Percentiles rank a stretch among this genome's conserved stretches.
These are phyloP conservation scores for Steinernema khuongi DNA, from an alignment of 1,140 invertebrate genomes.

Conservation along the genomic window DNA sequence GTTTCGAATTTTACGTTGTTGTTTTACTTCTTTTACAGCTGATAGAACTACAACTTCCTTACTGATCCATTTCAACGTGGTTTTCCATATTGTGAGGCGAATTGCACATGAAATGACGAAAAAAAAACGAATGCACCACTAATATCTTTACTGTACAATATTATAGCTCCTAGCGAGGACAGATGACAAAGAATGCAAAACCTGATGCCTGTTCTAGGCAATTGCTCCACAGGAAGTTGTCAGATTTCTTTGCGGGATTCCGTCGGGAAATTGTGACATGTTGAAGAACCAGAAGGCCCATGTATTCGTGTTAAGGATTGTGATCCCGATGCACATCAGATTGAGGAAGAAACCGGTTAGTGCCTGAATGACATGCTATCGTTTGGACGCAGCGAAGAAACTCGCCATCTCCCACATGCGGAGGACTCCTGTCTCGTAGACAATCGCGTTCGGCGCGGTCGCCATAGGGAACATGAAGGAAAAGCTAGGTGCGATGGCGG, in stretches of 20 bases:
- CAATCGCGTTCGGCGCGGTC: constrained; percentile 85
- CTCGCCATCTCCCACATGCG: constrained; percentile 60
- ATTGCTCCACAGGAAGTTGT: neutral
- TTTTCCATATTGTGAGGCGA: too few relatives aligned
- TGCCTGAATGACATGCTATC: constrained; percentile 22
- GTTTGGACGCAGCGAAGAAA: neutral
- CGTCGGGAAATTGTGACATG: constrained; percentile 33
- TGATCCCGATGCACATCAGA: constrained; percentile 35
- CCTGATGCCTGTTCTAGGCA: neutral
- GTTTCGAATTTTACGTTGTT: too few relatives aligned
- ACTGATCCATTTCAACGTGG: too few relatives aligned
- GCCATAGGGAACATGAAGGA: constrained; percentile 74
- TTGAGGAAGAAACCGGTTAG: constrained; percentile 38
- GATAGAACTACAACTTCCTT: too few relatives aligned
- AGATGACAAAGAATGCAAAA: too few relatives aligned
- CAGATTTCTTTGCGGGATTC: neutral
- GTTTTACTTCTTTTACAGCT: too few relatives aligned
- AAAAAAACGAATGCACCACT: too few relatives aligned
- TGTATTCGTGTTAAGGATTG: constrained; percentile 43
- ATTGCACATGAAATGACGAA: too few relatives aligned
- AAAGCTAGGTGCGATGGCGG: constrained; percentile 72
- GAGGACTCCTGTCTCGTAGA: constrained; percentile 65
- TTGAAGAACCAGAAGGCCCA: constrained; percentile 42
- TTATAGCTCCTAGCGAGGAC: too few relatives aligned
- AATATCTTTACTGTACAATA: too few relatives aligned